A percentile compares a stretch with the other conserved stretches of the same genome.
Conservation (phyloP, 2,888 invertebrate species). For the Parapristionchus giblindavisi region DNA sequence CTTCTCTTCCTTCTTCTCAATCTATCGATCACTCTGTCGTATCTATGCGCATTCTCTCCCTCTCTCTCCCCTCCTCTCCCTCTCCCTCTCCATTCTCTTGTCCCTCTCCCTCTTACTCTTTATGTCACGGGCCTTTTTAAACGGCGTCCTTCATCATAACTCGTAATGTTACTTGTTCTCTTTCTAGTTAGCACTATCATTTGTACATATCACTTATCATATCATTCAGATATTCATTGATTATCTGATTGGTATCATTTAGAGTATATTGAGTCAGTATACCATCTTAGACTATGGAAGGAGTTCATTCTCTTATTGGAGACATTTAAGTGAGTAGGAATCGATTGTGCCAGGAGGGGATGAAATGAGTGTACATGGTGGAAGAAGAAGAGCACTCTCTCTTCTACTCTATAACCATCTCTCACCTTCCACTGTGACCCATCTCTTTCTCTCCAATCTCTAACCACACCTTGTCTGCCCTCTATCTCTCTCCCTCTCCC, state of each 20-base stretch:
- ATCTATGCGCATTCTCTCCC: background rate
- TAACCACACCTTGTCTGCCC: background rate
- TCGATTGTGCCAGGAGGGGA: slow-evolving; percentile 34
- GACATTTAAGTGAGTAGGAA: slow-evolving; percentile 6
- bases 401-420: slow-evolving; percentile 1
- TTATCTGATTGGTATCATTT: background rate
- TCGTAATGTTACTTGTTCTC: no score
- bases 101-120: background rate
- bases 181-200: no score
- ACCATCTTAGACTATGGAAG: background rate
- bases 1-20: slow-evolving; percentile 15
- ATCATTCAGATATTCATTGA: background rate
- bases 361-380: slow-evolving; percentile 36
- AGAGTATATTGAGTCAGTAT: background rate
- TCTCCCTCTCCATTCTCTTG: background rate
- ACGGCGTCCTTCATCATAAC: no score
- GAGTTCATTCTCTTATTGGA: slow-evolving; percentile 17
- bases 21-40: slow-evolving; percentile 8
- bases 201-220: no score
- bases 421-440: background rate
- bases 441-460: slow-evolving; percentile 14
- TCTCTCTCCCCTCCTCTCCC: slow-evolving; percentile 17
- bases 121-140: background rate
- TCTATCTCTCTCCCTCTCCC: slow-evolving; percentile 11
- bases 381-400: slow-evolving; percentile 17